phyloP scores from a whole-genome alignment of 2,888 invertebrate genomes.

The Pristionchus entomophagus region DNA sequence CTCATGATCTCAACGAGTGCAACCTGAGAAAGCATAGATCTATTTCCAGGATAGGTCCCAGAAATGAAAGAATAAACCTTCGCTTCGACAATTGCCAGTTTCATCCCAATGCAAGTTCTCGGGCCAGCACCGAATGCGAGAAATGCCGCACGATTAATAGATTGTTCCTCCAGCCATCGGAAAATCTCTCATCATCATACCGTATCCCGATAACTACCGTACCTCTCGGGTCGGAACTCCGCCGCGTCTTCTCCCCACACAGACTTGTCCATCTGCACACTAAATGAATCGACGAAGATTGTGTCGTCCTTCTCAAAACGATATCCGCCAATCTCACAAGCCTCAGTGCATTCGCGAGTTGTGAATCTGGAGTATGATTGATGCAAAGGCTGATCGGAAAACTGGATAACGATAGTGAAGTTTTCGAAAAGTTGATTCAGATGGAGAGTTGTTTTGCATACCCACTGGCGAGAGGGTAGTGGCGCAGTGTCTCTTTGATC shows the following conservation, averaged over 20 bases:
- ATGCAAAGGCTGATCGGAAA: background rate
- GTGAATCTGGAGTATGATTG: background rate
- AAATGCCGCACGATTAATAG: background rate
- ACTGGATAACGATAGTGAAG: background rate
- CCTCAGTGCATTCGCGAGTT: background rate
- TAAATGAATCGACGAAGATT: slow-evolving; percentile 13
- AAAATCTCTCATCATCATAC: background rate
- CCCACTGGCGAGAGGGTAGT: slow-evolving; percentile 67
- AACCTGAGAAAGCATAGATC: background rate
- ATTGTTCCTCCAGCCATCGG: slow-evolving; percentile 48
- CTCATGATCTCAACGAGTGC: slow-evolving; percentile 58
- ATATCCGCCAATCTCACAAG: background rate
- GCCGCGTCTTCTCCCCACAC: slow-evolving; percentile 28
- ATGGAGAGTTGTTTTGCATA: slow-evolving; percentile 34
- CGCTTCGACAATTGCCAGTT: slow-evolving; percentile 66
- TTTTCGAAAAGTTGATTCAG: background rate
- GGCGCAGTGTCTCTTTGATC: slow-evolving; percentile 67
- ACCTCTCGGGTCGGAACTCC: slow-evolving; percentile 39
- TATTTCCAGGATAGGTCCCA: no score
- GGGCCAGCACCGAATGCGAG: slow-evolving; percentile 67
- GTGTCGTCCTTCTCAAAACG: background rate
- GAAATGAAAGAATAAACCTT: slow-evolving; percentile 66
- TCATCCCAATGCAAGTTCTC: slow-evolving; percentile 69
- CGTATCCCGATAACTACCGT: background rate
- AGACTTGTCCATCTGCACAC: slow-evolving; percentile 35